Conservation (phyloP, 2,797 vertebrate species). For the Vultur gryphus region DNA sequence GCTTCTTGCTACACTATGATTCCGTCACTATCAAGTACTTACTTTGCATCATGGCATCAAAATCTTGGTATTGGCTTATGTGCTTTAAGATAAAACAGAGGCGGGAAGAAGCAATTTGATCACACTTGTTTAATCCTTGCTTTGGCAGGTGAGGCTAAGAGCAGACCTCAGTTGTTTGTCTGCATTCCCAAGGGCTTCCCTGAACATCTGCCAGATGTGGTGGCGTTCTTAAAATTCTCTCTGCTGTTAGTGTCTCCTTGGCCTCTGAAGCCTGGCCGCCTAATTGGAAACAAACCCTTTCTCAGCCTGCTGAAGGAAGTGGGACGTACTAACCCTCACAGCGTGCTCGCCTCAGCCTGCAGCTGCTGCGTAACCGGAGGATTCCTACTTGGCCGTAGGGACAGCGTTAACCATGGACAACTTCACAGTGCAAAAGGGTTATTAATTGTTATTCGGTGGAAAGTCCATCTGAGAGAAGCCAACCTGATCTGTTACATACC, state of each 20-base stretch:
- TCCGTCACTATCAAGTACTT: not conserved
- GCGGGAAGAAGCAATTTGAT: not conserved
- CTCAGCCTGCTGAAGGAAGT: not conserved
- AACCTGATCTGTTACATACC: not conserved
- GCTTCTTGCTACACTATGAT: not conserved
- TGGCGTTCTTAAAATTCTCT: not conserved
- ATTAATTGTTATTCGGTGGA: not conserved
- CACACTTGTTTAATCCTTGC: not conserved
- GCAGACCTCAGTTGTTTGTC: not conserved
- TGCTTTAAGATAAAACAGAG: not conserved
- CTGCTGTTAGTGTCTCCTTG: not conserved
- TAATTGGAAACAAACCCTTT: not conserved
- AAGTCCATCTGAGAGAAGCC: not conserved
- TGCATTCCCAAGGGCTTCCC: not conserved
- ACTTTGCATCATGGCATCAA: not conserved
- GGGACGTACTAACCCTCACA: not conserved
- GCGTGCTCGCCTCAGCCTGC: not conserved
- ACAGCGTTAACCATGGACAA: rapidly evolving
- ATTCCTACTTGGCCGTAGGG: not conserved
- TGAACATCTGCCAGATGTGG: not conserved
- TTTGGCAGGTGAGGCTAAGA: not conserved
- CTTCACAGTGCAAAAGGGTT: not conserved
- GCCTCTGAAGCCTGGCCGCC: not conserved
- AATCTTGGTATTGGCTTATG: not conserved
- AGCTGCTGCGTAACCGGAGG: not conserved